phyloP scores from a whole-genome alignment of 2,113 vertebrate species.

The Sprattus sprattus region DNA sequence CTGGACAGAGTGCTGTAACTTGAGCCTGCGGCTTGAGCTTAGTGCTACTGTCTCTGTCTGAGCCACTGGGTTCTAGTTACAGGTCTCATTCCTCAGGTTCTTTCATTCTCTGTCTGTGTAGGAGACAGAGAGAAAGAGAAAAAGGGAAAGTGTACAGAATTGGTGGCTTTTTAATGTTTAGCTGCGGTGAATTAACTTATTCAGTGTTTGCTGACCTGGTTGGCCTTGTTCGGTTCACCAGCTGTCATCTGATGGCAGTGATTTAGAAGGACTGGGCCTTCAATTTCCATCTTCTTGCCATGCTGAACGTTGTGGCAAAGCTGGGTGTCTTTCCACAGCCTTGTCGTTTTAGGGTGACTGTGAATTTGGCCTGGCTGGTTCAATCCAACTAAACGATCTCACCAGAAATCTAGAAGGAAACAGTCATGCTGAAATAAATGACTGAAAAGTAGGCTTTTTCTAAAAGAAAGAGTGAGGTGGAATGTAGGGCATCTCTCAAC shows the following conservation, averaged over 20 bases:
- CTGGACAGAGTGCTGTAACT: not conserved
- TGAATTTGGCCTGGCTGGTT: not conserved
- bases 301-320: not conserved
- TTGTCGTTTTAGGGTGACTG: not conserved
- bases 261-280: not conserved
- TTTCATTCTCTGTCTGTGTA: not conserved
- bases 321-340: not conserved
- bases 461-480: too few relatives aligned
- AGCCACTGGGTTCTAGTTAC: conserved; percentile 11
- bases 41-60: not conserved
- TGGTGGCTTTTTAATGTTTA: not conserved
- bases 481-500: not conserved
- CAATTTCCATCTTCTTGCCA: not conserved
- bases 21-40: not conserved
- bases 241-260: not conserved
- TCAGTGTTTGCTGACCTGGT: not conserved
- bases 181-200: not conserved
- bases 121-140: not conserved
- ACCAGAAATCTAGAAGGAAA: not conserved
- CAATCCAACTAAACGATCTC: not conserved
- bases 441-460: too few relatives aligned
- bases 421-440: not conserved
- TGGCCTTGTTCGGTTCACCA: not conserved
- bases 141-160: not conserved
- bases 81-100: not conserved